A percentile compares a stretch with the other conserved stretches of the same genome.
These are phyloP conservation scores for Prunella himalayana DNA, from an alignment of 2,113 vertebrate genomes.

Conservation along the genomic window DNA sequence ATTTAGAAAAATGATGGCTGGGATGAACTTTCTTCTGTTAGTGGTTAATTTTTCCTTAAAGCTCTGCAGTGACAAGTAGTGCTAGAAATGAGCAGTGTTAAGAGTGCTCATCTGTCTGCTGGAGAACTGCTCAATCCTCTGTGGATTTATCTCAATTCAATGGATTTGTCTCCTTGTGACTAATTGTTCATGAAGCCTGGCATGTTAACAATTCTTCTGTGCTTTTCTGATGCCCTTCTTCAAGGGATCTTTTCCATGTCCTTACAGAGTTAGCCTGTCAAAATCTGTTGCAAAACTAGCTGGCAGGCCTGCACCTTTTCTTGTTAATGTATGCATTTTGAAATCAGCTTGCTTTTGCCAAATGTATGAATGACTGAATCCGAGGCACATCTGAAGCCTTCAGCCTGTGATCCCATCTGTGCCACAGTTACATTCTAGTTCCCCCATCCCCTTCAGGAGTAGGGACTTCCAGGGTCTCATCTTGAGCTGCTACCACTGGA, in stretches of 20 bases:
- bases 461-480: background rate
- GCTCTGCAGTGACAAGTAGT: background rate
- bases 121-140: background rate
- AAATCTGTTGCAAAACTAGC: background rate
- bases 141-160: background rate
- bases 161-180: background rate
- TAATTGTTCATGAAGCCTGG: background rate
- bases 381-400: background rate
- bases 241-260: background rate
- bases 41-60: background rate
- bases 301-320: background rate
- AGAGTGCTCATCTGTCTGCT: background rate
- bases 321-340: background rate
- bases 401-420: slow-evolving; percentile 22
- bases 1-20: background rate
- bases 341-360: background rate
- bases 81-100: background rate
- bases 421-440: background rate
- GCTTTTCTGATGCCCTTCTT: background rate
- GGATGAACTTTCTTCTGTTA: background rate
- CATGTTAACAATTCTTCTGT: background rate
- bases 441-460: background rate
- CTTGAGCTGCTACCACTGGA: background rate
- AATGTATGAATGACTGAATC: background rate
- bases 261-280: background rate